Conservation (phyloP, 2,888 invertebrate genomes). For the Drosophila anomelani region DNA sequence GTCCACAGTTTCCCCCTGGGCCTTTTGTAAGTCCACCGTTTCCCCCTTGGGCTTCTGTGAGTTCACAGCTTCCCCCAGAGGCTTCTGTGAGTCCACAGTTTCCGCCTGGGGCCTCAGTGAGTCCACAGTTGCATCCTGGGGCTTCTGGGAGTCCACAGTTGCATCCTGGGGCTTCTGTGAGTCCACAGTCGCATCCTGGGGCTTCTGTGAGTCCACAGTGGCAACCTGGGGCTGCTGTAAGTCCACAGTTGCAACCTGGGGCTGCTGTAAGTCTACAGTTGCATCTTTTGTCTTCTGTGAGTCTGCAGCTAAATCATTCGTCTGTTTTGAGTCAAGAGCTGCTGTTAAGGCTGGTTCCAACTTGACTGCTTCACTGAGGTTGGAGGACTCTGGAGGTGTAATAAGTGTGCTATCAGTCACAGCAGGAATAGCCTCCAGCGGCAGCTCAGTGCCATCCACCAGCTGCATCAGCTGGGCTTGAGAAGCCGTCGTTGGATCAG, state of each 20-base stretch:
- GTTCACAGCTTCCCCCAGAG: conserved; percentile 17
- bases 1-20: neutral
- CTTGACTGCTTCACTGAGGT: neutral
- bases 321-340: neutral
- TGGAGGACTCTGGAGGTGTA: neutral
- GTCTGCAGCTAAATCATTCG: conserved; percentile 20
- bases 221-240: conserved; percentile 10
- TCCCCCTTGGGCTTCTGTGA: conserved; percentile 10
- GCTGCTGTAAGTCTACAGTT: neutral
- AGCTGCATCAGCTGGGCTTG: conserved; percentile 82
- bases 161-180: conserved; percentile 12
- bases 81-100: neutral
- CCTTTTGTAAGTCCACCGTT: conserved; percentile 2
- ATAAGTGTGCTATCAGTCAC: conserved; percentile 27
- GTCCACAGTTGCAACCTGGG: conserved; percentile 16
- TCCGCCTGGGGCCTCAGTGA: conserved; percentile 11
- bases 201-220: conserved; percentile 3
- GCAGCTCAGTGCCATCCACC: conserved; percentile 89
- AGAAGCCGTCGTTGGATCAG: conserved; percentile 52
- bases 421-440: conserved; percentile 48
- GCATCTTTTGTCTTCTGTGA: conserved; percentile 18
- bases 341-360: conserved; percentile 9
- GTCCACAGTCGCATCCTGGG: conserved; percentile 18
- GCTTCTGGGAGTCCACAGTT: neutral
- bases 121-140: conserved; percentile 12